Percentiles rank a stretch among this genome's conserved stretches.
Conservation (phyloP, 2,888 invertebrate genomes). For the Ornithoptera priamus region DNA sequence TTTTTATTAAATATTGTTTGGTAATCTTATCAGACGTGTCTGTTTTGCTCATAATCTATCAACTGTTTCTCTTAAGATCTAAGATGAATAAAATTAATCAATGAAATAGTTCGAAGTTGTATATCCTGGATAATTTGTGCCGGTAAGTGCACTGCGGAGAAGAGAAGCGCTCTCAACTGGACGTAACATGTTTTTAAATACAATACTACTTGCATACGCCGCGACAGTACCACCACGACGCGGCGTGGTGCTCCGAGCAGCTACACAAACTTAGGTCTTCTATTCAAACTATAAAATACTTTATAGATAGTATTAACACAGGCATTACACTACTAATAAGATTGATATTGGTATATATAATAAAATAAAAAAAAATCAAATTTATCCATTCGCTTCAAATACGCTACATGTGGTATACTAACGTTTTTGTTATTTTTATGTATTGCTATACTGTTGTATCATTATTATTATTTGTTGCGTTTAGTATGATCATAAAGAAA, state of each 20-base stretch:
- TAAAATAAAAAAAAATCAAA: no score
- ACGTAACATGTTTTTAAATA: constrained; percentile 51
- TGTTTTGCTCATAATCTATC: no score
- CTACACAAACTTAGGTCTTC: constrained; percentile 20
- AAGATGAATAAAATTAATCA: constrained; percentile 31
- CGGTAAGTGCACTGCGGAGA: constrained; percentile 51
- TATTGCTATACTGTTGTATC: no score
- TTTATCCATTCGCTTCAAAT: no score
- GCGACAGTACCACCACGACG: constrained; percentile 19
- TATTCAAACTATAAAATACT: neutral
- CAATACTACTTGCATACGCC: constrained; percentile 43
- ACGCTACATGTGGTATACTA: no score
- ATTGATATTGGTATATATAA: no score
- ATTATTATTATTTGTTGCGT: no score
- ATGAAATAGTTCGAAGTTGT: constrained; percentile 9
- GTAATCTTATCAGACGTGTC: no score
- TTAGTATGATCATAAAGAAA: no score
- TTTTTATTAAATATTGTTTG: no score
- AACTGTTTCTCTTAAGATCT: neutral
- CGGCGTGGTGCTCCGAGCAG: constrained; percentile 22
- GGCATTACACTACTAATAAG: no score
- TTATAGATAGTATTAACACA: neutral
- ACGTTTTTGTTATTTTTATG: no score
- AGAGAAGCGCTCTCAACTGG: constrained; percentile 45
- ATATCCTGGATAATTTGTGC: constrained; percentile 37